Evolutionary conservation across 2,888 invertebrate species (phyloP).

Genomic region (Amphipoea oculea): DNA sequence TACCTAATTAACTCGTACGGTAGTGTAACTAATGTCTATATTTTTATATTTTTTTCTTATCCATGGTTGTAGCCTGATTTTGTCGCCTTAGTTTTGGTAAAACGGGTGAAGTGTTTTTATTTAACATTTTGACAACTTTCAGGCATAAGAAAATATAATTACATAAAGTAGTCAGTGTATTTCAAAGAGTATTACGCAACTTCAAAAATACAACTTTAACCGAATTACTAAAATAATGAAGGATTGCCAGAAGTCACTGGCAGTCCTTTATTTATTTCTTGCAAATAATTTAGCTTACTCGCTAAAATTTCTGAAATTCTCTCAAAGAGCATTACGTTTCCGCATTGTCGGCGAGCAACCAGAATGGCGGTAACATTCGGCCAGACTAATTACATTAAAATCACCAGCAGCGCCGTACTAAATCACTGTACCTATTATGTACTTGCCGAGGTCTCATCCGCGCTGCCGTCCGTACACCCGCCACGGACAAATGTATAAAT

Average conservation of each 20-base stretch:
- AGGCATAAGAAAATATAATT: neutral
- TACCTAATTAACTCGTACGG: neutral
- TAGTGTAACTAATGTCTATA: neutral
- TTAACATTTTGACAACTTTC: too few species aligned
- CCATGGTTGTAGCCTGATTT: neutral
- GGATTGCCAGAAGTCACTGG: slow-evolving; percentile 53
- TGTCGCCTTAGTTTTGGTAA: neutral
- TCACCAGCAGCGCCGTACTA: slow-evolving; percentile 85
- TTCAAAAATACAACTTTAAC: slow-evolving; percentile 20
- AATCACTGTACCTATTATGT: slow-evolving; percentile 88
- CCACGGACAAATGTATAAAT: slow-evolving; percentile 88
- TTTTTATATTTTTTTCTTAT: neutral
- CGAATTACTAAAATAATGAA: slow-evolving; percentile 49
- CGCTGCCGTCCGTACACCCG: slow-evolving; percentile 78
- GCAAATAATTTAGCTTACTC: slow-evolving; percentile 67
- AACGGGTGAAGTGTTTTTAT: neutral
- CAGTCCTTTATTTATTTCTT: slow-evolving; percentile 65
- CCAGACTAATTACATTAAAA: slow-evolving; percentile 88
- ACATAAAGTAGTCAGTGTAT: neutral
- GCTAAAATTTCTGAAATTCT: slow-evolving; percentile 66
- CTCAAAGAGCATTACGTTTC: slow-evolving; percentile 68
- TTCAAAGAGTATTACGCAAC: neutral
- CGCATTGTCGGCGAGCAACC: slow-evolving; percentile 74
- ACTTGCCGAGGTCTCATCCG: slow-evolving; percentile 85
- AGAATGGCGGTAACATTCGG: slow-evolving; percentile 81